Evolutionary conservation across 2,888 invertebrate genomes (phyloP), one percentile per base, ranked within the genome.

Genomic region (Lydus trimaculatus): DNA sequence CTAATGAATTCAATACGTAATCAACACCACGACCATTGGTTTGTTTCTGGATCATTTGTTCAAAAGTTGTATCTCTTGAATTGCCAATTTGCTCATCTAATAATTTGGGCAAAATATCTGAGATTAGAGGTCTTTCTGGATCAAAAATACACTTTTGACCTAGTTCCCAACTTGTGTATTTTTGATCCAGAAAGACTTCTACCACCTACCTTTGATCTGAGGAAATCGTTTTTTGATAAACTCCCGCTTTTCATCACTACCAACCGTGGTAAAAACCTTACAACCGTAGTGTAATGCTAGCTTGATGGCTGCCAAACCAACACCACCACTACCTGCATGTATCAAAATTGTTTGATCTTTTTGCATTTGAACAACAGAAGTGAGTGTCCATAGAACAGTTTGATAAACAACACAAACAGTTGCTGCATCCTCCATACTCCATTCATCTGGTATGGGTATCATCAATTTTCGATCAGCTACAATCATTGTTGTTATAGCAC

Each of bases 11-110:
- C 7, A 96, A 86, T 15, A 98, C 94, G 65, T 97, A 86, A 81
- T 99, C 95, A 0, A 99, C 98, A 43, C 98, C 97, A 75, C 88
- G 88, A 15, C 98, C 97, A 9, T 92, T 88, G 0, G 98, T 98
- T 78, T 91, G 89, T 59, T 87, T 87, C 76, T 92, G 88, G 65
- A 99, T 89, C 89, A 97, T 91, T 73, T 91, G 89, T 83, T 98
- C 97, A 83, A 99, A 99, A 0, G 92, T 91, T 0, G 91, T 89
- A 81, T 96, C 93, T 77, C 96, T 90, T 9, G 97, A 95, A 84
- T 96, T 76, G 4, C 78, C 78, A 25, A 79, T 79, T n/a, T 43
- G 43, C 17, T n/a, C 7, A 36, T 36, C 36, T 36, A n/a, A n/a
- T n/a, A n/a, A n/a, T n/a, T n/a, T n/a, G n/a, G n/a, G n/a, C n/a